Conservation (phyloP, 2,888 invertebrate species). For the Leptothorax acervorum region DNA sequence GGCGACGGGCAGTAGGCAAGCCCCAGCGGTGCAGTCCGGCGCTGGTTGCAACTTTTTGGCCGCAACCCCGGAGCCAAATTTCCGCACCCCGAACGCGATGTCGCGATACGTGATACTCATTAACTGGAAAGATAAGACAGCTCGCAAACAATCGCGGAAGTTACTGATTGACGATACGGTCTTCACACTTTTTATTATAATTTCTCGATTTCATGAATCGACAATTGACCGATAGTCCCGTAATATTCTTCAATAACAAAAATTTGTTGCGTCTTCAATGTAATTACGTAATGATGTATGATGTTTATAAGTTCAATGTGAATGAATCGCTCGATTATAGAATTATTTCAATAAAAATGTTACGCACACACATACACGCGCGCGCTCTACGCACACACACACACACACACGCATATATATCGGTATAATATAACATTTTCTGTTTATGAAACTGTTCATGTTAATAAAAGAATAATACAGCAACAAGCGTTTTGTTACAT, state of each 20-base stretch:
- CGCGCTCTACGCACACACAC: not conserved
- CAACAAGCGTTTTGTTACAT: not conserved
- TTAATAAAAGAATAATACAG: not conserved
- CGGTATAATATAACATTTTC: not conserved
- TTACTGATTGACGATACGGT: not conserved
- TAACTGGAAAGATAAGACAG: not conserved
- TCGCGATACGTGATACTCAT: conserved; percentile 28
- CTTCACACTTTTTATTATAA: conserved; percentile 27
- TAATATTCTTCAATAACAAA: not conserved
- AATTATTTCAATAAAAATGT: too few relatives aligned
- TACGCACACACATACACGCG: too few relatives aligned
- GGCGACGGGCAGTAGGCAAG: conserved; percentile 9
- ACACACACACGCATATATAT: not conserved
- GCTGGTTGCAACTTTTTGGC: conserved; percentile 61
- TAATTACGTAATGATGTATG: not conserved
- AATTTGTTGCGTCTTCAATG: not conserved
- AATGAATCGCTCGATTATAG: not conserved
- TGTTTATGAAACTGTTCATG: not conserved
- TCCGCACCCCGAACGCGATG: conserved; percentile 16
- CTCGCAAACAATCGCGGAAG: not conserved
- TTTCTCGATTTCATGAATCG: not conserved
- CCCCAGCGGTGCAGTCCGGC: conserved; percentile 56
- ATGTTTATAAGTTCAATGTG: not conserved
- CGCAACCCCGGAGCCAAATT: conserved; percentile 57
- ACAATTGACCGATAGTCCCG: not conserved